These are phyloP conservation scores for Tribolium madens DNA, from an alignment of 1,140 invertebrate species.

Conservation along the genomic window DNA sequence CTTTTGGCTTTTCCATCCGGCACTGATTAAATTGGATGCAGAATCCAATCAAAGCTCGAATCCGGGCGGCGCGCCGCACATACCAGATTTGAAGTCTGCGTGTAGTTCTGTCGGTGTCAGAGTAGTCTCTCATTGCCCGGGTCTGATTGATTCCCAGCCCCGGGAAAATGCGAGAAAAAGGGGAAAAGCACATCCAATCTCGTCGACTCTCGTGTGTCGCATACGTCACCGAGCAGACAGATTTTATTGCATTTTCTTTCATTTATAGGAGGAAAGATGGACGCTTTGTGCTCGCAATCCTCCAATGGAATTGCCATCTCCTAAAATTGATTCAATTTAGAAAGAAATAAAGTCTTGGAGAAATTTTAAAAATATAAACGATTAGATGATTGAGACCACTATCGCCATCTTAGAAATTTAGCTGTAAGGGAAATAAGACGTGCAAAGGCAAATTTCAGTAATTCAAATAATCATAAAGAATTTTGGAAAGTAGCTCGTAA, in stretches of 20 bases:
- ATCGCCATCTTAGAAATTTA: background rate
- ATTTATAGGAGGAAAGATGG: conserved; percentile 46
- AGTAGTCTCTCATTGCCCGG: conserved; percentile 54
- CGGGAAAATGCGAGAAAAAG: conserved; percentile 42
- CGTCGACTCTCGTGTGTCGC: conserved; percentile 60
- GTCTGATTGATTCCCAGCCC: conserved; percentile 54
- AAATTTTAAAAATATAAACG: background rate
- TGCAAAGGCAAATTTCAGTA: background rate
- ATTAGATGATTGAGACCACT: background rate
- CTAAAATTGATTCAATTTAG: background rate
- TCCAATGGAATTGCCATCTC: conserved; percentile 22
- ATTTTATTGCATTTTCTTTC: conserved; percentile 52
- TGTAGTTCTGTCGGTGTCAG: conserved; percentile 56
- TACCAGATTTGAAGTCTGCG: conserved; percentile 54
- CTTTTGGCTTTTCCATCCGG: conserved; percentile 9
- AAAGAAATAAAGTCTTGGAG: background rate
- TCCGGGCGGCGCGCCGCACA: conserved; percentile 47
- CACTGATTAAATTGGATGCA: conserved; percentile 44
- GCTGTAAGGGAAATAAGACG: background rate
- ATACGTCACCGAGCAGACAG: conserved; percentile 61
- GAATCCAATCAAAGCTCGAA: conserved; percentile 59
- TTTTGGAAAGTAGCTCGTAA: background rate
- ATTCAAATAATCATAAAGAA: background rate
- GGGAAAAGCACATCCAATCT: conserved; percentile 58
- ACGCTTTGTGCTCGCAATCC: conserved; percentile 40